These are phyloP conservation scores for Platypus cylindrus DNA, from an alignment of 2,888 invertebrate genomes.

Conservation along the genomic window DNA sequence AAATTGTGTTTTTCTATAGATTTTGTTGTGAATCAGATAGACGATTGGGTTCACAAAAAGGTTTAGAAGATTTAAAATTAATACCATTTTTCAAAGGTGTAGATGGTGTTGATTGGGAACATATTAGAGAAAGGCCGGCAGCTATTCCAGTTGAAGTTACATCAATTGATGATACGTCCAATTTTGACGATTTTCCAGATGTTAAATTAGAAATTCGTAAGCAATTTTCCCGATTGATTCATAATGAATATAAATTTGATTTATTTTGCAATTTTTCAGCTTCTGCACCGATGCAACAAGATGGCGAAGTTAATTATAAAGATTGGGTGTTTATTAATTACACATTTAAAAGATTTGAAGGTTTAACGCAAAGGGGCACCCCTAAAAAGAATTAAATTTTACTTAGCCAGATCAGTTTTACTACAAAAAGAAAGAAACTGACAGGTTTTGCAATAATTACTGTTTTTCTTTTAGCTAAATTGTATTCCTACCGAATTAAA, in stretches of 20 bases:
- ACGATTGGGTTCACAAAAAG: constrained; percentile 77
- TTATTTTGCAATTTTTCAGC: constrained; percentile 45
- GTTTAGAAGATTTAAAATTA: constrained; percentile 85
- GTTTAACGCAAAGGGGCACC: constrained; percentile 80
- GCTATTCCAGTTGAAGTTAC: constrained; percentile 96
- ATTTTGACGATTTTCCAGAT: constrained; percentile 99
- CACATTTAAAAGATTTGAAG: constrained; percentile 98
- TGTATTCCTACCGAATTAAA: constrained; percentile 6
- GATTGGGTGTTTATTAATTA: constrained; percentile 99
- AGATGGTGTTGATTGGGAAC: constrained; percentile 98
- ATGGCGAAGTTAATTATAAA: constrained; percentile 85
- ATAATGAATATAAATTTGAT: too few species aligned
- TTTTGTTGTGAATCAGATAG: constrained; percentile 96
- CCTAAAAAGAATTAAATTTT: constrained; percentile 59
- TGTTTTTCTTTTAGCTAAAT: too few species aligned
- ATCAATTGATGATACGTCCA: constrained; percentile 98
- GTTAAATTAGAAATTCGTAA: constrained; percentile 97
- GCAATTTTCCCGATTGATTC: constrained; percentile 34
- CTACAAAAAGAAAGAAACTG: neutral
- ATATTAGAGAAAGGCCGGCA: constrained; percentile 95
- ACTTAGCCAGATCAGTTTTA: constrained; percentile 4
- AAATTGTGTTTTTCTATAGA: constrained; percentile 35
- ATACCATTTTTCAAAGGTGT: constrained; percentile 93
- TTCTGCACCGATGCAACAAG: constrained; percentile 77
- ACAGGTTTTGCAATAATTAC: neutral